A percentile compares a stretch with the other conserved stretches of the same genome.
Evolutionary conservation across 2,888 invertebrate genomes (phyloP).

Genomic region (Morpho deidamia): DNA sequence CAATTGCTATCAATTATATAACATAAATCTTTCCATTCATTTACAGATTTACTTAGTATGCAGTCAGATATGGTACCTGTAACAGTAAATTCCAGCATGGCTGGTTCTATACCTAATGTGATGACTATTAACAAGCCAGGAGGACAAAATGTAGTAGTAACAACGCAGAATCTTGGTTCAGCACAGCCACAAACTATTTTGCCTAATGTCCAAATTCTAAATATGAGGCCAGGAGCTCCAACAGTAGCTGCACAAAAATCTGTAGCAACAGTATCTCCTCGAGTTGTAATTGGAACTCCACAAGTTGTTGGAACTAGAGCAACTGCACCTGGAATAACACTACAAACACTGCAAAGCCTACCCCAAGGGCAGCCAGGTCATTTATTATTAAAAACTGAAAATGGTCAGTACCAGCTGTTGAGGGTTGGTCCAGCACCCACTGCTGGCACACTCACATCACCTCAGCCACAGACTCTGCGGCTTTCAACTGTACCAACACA

Average conservation of each 20-base stretch:
- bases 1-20: too few species aligned
- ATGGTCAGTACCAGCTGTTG: slow-evolving; percentile 95
- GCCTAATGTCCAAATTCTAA: slow-evolving; percentile 91
- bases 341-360: slow-evolving; percentile 91
- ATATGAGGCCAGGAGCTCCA: slow-evolving; percentile 87
- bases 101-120: slow-evolving; percentile 79
- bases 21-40: too few species aligned
- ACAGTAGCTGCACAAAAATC: slow-evolving; percentile 84
- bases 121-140: slow-evolving; percentile 81
- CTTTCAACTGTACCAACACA: slow-evolving; percentile 90
- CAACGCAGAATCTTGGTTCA: slow-evolving; percentile 80
- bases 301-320: slow-evolving; percentile 90
- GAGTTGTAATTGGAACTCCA: slow-evolving; percentile 90
- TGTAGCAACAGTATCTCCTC: slow-evolving; percentile 86
- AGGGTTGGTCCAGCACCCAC: slow-evolving; percentile 87
- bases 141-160: slow-evolving; percentile 71
- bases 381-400: slow-evolving; percentile 96
- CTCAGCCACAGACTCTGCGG: slow-evolving; percentile 86
- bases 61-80: slow-evolving; percentile 79
- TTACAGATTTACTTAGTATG: slow-evolving; percentile 53
- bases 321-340: slow-evolving; percentile 91
- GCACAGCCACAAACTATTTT: slow-evolving; percentile 79
- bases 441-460: slow-evolving; percentile 75
- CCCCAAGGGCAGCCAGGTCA: slow-evolving; percentile 93
- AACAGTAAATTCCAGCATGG: slow-evolving; percentile 79